Evolutionary conservation across 2,888 invertebrate species (phyloP), one percentile per base, ranked within the genome.

Genomic region (Uropetala carovei): DNA sequence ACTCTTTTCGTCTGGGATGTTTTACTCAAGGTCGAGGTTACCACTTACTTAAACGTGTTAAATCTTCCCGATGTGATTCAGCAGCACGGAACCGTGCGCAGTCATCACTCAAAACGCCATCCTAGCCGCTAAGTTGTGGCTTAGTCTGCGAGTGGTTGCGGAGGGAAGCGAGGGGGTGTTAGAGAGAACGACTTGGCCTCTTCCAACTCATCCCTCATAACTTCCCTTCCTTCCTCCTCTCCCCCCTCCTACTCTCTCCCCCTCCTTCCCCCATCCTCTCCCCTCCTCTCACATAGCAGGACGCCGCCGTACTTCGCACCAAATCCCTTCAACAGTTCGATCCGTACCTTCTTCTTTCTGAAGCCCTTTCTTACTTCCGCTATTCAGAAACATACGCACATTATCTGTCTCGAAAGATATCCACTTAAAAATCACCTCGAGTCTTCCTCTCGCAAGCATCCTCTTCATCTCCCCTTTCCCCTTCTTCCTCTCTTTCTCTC

Each of bases 141-240:
- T 43, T 43, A 43, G 83, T 56, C 56, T 57, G 83, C 18, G 56
- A 57, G 83, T n/a, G 27, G 57, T 56, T n/a, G 83, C 10, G n/a
- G 18, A 18, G 16, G 57, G 83, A 18, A 43, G 1, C n/a, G 56
- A 56, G 57, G 0, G n/a, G n/a, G 18, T 43, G 83, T 9, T 16
- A 7, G 82, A 43, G 30, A 9, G 22, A 81, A n/a, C 18, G 81
- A 30, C n/a, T n/a, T n/a, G n/a, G n/a, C n/a, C n/a, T n/a, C n/a
- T n/a, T n/a, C n/a, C n/a, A n/a, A n/a, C 83, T 83, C 56, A 83
- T 83, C 83, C 83, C n/a, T 83, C 83, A 83, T 83, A 83, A 83
- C 83, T 83, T 3, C 43, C 5, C 43, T 83, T 18, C 83, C 57
- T 82, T 43, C 83, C 43, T 7, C 56, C 43, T 43, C 56, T 83